A percentile compares a stretch with the other conserved stretches of the same genome.
These are phyloP conservation scores for Agrotis segetum DNA, from an alignment of 2,888 invertebrate genomes.

Conservation along the genomic window DNA sequence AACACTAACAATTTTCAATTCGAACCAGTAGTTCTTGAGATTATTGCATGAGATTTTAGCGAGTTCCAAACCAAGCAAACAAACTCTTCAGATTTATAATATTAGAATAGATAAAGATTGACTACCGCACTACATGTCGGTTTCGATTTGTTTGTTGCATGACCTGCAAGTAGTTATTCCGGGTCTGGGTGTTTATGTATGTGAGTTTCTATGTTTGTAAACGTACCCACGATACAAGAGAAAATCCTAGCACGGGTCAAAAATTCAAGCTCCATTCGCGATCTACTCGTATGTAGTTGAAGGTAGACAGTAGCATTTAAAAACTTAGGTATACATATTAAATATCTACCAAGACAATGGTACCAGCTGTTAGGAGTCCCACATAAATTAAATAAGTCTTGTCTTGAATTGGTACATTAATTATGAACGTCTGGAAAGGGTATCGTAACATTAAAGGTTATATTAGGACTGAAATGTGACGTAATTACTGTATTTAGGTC, in stretches of 20 bases:
- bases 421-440: not conserved
- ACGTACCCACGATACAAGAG: too few relatives aligned
- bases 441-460: not conserved
- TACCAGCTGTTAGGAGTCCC: conserved; percentile 22
- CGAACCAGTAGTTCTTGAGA: too few relatives aligned
- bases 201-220: not conserved
- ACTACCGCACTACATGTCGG: too few relatives aligned
- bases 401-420: conserved; percentile 6
- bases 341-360: not conserved
- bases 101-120: too few relatives aligned
- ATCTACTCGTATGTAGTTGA: not conserved
- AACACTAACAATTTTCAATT: too few relatives aligned
- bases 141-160: too few relatives aligned
- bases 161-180: too few relatives aligned
- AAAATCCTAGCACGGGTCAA: too few relatives aligned
- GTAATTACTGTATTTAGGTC: not conserved
- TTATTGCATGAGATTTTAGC: too few relatives aligned
- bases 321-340: not conserved
- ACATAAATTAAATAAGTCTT: conserved; percentile 19
- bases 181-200: too few relatives aligned
- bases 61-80: too few relatives aligned
- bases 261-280: not conserved
- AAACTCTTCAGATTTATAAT: too few relatives aligned
- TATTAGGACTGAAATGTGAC: not conserved
- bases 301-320: not conserved